A percentile compares a stretch with the other conserved stretches of the same genome.
phyloP scores from a whole-genome alignment of 2,888 invertebrate species.

The Periphyllus acericola region DNA sequence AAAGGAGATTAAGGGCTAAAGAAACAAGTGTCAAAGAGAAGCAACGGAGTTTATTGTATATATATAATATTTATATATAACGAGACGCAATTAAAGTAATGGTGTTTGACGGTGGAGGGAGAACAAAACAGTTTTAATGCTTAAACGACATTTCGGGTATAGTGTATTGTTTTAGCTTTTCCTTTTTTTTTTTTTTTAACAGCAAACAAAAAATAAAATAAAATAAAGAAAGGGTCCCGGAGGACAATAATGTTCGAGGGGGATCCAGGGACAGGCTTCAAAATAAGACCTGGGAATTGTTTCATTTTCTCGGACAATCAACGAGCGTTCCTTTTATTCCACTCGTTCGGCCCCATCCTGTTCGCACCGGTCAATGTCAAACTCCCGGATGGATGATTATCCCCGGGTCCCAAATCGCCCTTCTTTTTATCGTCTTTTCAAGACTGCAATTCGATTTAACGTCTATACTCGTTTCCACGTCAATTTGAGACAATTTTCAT shows the following conservation, averaged over 20 bases:
- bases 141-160: conserved; percentile 59
- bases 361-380: conserved; percentile 61
- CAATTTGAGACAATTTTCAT: conserved; percentile 61
- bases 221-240: conserved; percentile 62
- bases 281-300: conserved; percentile 65
- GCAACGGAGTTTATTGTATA: conserved; percentile 13
- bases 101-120: conserved; percentile 53
- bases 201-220: conserved; percentile 52
- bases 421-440: conserved; percentile 61
- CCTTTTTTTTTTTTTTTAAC: conserved; percentile 25
- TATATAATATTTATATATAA: conserved; percentile 38
- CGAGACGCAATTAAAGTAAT: conserved; percentile 60
- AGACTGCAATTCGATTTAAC: conserved; percentile 61
- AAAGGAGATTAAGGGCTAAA: conserved; percentile 51
- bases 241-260: conserved; percentile 63
- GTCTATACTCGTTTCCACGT: conserved; percentile 46
- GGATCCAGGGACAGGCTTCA: conserved; percentile 64
- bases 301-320: conserved; percentile 65
- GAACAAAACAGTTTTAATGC: conserved; percentile 59
- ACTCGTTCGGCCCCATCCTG: conserved; percentile 45
- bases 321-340: conserved; percentile 62
- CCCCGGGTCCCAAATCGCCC: conserved; percentile 52
- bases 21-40: conserved; percentile 53
- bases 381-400: conserved; percentile 61
- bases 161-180: conserved; percentile 61